phyloP scores from a whole-genome alignment of 2,113 vertebrate genomes.

The Melanerpes aurifrons region DNA sequence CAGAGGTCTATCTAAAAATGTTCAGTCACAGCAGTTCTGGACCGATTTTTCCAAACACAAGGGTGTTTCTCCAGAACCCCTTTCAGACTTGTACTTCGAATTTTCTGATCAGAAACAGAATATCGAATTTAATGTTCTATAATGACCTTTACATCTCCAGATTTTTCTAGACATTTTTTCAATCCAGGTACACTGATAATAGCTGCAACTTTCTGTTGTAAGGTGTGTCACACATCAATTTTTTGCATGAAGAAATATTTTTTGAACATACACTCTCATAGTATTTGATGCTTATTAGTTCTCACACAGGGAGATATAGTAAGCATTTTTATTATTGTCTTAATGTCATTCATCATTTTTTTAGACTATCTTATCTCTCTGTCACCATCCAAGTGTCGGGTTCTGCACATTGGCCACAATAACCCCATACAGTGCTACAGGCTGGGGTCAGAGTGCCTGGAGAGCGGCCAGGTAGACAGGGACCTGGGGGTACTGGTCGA shows the following conservation, averaged over 20 bases:
- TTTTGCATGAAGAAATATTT: not conserved
- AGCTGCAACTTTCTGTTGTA: not conserved
- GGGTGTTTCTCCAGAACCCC: not conserved
- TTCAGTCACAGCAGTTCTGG: not conserved
- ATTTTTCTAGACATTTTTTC: not conserved
- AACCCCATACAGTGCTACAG: no score
- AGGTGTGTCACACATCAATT: not conserved
- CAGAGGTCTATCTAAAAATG: not conserved
- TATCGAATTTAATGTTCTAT: not conserved
- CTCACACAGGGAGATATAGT: not conserved
- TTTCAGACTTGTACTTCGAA: not conserved
- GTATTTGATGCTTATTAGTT: not conserved
- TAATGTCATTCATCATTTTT: not conserved
- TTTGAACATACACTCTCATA: not conserved
- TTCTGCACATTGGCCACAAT: no score
- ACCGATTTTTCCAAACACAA: not conserved
- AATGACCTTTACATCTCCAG: not conserved
- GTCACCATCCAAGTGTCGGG: no score
- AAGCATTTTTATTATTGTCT: not conserved
- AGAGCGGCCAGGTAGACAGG: no score
- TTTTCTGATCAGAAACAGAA: not conserved
- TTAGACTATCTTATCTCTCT: not conserved
- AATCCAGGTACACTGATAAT: not conserved
- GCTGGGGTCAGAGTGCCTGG: no score
- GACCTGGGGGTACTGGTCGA: no score